Base-by-base conservation (phyloP, 2,888 invertebrate species). In the Chironomus riparius region DNA sequence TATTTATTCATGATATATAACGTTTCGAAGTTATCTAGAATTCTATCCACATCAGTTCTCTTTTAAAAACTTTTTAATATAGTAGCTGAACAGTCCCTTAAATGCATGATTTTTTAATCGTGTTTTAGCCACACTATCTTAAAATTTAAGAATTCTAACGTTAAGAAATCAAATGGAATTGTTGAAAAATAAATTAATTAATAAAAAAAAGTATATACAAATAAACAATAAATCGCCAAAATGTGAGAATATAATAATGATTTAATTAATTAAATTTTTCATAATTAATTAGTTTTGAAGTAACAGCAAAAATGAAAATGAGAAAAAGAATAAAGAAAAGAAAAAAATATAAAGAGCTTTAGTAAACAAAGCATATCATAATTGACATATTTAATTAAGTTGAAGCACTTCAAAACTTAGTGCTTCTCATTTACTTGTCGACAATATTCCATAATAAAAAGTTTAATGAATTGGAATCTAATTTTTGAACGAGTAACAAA, bases 301-400 rank as follows among this genome's bases (percentile, higher is more conserved):
- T 24, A 22, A 12, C 65, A 21, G 65, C 10, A 13, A 21, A 21
- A 22, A 13, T 65, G 65, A 65, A 65, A 21, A 24, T 10, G 24
- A 13, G 13, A 65, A 65, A 65, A 22, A 15, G 56, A 18, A 15
- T 15, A 7, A 13, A 12, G 21, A 65, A 10, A 24, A 21, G 24
- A 18, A 24, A 13, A 22, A 65, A 24, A 18, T 5, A n/a, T 15
- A 56, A 22, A 13, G 65, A 65, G 65, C 21, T 18, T 10, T 38
- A 24, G 71, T 28, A 24, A 56, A 56, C 21, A 61, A 72, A 38
- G 62, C 38, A n/a, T 15, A 56, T n/a, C 12, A 62, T 61, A 61
- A 72, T 72, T 72, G 72, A 72, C 72, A 72, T 38, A 38, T 72
- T 72, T 72, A 72, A 72, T 72, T 72, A 72, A 72, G 47, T 24